These are phyloP conservation scores for Platyrinchus mystaceus DNA, from an alignment of 2,797 vertebrate genomes.

Conservation along the genomic window DNA sequence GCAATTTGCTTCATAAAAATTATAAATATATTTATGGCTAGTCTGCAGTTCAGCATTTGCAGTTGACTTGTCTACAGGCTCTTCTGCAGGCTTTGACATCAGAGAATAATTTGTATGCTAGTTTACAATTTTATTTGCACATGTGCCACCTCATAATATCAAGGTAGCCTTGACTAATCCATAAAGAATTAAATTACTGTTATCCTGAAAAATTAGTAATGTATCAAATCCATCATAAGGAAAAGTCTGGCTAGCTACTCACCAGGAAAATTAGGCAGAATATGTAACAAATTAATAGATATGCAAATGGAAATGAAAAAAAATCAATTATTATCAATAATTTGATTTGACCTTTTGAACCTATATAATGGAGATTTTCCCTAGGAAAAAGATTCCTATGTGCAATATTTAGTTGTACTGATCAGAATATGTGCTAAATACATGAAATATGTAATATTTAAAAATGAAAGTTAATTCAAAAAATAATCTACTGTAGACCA, in stretches of 20 bases:
- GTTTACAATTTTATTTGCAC: not conserved
- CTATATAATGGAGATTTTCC: not conserved
- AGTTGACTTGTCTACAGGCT: not conserved
- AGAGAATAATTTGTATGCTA: not conserved
- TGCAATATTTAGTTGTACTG: not conserved
- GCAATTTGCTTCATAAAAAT: not conserved
- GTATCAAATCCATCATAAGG: not conserved
- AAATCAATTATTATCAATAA: not conserved
- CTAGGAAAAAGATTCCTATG: not conserved
- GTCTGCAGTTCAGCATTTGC: not conserved
- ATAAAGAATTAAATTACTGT: not conserved
- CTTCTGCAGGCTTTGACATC: not conserved
- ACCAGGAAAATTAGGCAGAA: not conserved
- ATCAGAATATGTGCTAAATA: not conserved
- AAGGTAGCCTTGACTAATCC: not conserved
- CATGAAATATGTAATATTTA: not conserved
- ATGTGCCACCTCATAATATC: not conserved
- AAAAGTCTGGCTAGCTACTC: not conserved
- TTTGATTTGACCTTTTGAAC: not conserved
- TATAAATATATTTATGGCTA: not conserved
- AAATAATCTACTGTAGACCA: not conserved
- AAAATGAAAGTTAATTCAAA: not conserved
- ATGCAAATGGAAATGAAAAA: not conserved
- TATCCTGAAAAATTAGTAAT: not conserved
- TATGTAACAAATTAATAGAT: not conserved